Evolutionary conservation across 2,797 vertebrate species (phyloP).

Genomic region (Sciurus vulgaris): DNA sequence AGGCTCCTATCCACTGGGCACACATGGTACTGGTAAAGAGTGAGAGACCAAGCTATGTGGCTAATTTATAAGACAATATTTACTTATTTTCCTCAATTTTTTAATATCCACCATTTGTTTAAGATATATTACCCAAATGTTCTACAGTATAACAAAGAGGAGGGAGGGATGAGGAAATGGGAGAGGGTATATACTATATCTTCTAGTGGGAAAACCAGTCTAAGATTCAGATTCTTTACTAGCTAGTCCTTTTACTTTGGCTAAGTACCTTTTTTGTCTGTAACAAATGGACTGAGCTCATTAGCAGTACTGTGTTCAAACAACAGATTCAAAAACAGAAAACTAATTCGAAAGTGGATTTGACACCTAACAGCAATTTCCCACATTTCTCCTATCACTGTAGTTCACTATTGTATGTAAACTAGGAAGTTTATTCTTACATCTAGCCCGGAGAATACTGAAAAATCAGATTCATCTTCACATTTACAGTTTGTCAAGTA

Average conservation of each 20-base stretch:
- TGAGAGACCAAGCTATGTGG: not conserved
- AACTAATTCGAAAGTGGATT: conserved; percentile 12
- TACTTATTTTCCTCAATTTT: not conserved
- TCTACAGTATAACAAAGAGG: not conserved
- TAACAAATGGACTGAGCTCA: conserved; percentile 2
- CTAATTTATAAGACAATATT: not conserved
- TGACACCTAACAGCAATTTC: conserved; percentile 44
- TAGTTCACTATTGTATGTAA: not conserved
- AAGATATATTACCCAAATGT: not conserved
- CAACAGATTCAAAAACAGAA: not conserved
- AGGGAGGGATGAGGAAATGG: not conserved
- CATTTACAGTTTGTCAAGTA: conserved; percentile 48
- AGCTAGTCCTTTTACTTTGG: not conserved
- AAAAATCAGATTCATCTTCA: conserved; percentile 40
- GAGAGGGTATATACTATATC: not conserved
- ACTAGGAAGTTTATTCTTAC: not conserved
- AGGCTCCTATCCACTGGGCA: not conserved
- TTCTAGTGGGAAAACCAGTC: not conserved
- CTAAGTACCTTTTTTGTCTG: not conserved
- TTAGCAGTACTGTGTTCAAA: conserved; percentile 58
- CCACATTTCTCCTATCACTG: not conserved
- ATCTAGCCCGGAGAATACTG: not conserved
- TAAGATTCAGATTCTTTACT: not conserved
- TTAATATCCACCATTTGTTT: not conserved
- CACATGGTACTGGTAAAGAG: not conserved